Base-by-base conservation (phyloP, 2,113 vertebrate genomes). In the Saccopteryx bilineata region DNA sequence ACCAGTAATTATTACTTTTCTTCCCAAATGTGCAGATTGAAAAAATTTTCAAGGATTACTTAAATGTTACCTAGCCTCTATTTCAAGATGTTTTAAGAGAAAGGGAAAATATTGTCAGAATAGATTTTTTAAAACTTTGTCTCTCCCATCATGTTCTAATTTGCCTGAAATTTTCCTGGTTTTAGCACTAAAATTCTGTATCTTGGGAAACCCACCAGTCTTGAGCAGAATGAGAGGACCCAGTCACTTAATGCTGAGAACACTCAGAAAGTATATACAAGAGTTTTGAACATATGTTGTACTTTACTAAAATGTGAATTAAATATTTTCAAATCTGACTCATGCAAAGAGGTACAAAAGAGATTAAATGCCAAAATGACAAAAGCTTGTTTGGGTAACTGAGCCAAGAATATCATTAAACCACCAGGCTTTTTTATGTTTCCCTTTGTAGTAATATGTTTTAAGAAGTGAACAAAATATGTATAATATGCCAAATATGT, bases 81-180 rank as follows among this genome's bases (percentile, higher is more conserved):
- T 90, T 93, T 90, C 54, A 85, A 87, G 58, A 85, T 90, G 24
- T 87, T 86, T 93, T 93, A 95, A 93, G 56, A 93, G 21, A 79
- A 91, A 81, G 85, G 81, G 69, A 88, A 94, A 76, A 79, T 78
- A 71, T 75, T 76, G 68, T 18, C 72, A 89, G 54, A 91, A 87
- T 56, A 92, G 12, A 4, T 11, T 76, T 90, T 63, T 66, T 17
- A 28, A 72, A 33, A 89, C 68, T 19, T 1, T 18, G 0, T 39
- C 21, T 95, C 12, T 95, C 56, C 21, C 5, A 82, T 91, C 48
- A 71, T 91, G 12, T 56, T 50, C 18, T 21, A 28, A 5, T 78
- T 90, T 90, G 39, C 48, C 58, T 80, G 10, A 7, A 21, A 56
- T 61, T 74, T 80, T 60, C n/a, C 26, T 65, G 8, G 26, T 81